Base-by-base conservation (phyloP, 2,113 vertebrate genomes). In the Rousettus leschenaultii region DNA sequence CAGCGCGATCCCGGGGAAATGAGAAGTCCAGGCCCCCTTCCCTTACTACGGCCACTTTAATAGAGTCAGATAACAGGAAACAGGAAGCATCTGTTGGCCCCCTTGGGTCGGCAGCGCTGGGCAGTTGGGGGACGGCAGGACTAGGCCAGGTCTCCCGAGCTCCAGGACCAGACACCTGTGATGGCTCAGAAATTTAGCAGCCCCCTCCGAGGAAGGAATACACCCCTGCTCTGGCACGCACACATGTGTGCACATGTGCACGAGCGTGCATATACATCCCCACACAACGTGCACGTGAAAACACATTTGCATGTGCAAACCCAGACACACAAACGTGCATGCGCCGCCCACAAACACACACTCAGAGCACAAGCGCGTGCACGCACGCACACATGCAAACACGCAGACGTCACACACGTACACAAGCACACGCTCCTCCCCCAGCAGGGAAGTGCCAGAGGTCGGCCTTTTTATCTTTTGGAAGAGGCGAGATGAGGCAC, bases 1-100 rank as follows among this genome's bases (percentile, higher is more conserved):
- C 18, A 6, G 48, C 40, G 35, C 26, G 21, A 15, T n/a, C 26
- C 70, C 35, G 0, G 12, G 0, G 55, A 75, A 59, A 57, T 28
- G 30, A 40, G 33, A 73, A 59, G 53, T 43, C 12, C 10, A 43
- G 65, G 22, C 74, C 18, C 24, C 24, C 61, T 61, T 12, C 19
- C 22, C 40, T 12, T 43, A 2, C 68, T 8, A 0, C 8, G 15
- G 28, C 4, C 0, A 0, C 71, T 65, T n/a, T 10, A 30, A 7
- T n/a, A 38, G n/a, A 55, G 35, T 61, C 63, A 12, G 51, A 16
- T 28, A 22, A 22, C 0, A 2, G 40, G 66, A 63, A 45, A 2
- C 18, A 18, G 57, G 75, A 40, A 30, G 7, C n/a, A 8, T 26
- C 89, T 70, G 51, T 18, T 51, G 24, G 15, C 30, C 77, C 45